Base-by-base conservation (phyloP, 2,113 vertebrate species). In the Pseudopipra pipra region DNA sequence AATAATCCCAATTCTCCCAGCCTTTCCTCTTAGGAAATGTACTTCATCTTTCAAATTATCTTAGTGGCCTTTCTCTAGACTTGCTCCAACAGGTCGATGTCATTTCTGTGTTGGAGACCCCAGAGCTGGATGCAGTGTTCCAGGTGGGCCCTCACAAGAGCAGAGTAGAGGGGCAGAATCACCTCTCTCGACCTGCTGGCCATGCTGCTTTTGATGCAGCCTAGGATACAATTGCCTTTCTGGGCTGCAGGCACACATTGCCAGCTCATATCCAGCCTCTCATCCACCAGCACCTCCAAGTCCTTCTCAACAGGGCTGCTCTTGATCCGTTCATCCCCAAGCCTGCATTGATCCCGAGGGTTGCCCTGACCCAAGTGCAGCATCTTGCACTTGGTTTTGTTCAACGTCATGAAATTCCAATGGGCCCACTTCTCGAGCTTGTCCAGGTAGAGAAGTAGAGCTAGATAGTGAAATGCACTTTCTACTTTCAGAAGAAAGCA, bases 281-380 rank as follows among this genome's bases (percentile, higher is more conserved):
- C 63, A 49, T 1, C 14, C 30, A 31, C 30, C 55, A 62, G 71
- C 30, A 70, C 2, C 10, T 21, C 18, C 35, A 55, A 49, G n/a
- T 19, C 47, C 30, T 22, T 35, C 63, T 47, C 16, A 0, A 0
- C 30, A 55, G n/a, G 2, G 9, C 17, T 55, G 30, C 17, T 62
- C 14, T 62, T 4, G 3, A 8, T 22, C 46, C 31, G n/a, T 31
- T 2, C 55, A 23, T 35, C 17, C 31, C 27, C 30, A 35, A 35
- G 25, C 14, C 39, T 35, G 9, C 8, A 56, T 4, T 55, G 21
- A 13, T 27, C 33, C 8, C 0, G 0, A 41, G 8, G 5, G 9
- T 9, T 47, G 21, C 30, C 18, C 31, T 8, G 47, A 37, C 11
- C 24, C 55, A 70, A 8, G 11, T 9, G 6, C 30, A 83, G 63